These are phyloP conservation scores for Melozone crissalis DNA, from an alignment of 2,113 vertebrate genomes.

Conservation along the genomic window DNA sequence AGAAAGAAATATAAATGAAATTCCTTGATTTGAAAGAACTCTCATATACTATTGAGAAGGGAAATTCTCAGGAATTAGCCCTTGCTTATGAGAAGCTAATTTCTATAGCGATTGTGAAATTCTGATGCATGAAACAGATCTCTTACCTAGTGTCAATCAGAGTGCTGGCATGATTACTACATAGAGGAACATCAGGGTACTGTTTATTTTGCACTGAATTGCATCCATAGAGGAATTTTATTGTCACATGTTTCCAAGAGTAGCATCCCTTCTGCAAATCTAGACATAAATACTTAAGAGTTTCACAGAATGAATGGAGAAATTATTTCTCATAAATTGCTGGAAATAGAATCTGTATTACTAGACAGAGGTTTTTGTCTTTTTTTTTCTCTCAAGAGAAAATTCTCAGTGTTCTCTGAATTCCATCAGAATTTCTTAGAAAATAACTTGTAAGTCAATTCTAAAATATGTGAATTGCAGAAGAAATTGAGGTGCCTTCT, in stretches of 20 bases:
- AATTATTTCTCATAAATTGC: neutral
- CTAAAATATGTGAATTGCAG: neutral
- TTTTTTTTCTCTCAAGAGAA: neutral
- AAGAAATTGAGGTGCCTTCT: neutral
- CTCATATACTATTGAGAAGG: neutral
- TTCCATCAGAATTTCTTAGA: neutral
- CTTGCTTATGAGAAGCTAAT: neutral
- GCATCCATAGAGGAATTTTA: neutral
- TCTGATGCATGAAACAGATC: neutral
- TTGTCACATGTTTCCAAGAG: neutral
- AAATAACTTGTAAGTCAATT: neutral
- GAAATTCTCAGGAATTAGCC: neutral
- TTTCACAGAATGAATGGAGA: neutral
- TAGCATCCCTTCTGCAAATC: neutral
- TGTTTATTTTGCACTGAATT: neutral
- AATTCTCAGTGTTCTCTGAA: neutral
- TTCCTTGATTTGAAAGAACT: neutral
- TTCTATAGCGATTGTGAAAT: neutral
- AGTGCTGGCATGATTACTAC: neutral
- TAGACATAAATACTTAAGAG: neutral
- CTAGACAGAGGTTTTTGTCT: neutral
- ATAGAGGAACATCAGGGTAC: neutral
- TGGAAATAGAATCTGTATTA: neutral
- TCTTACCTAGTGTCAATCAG: neutral
- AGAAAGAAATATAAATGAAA: neutral